phyloP scores from a whole-genome alignment of 2,797 vertebrate genomes.

The Liparis tanakae region DNA sequence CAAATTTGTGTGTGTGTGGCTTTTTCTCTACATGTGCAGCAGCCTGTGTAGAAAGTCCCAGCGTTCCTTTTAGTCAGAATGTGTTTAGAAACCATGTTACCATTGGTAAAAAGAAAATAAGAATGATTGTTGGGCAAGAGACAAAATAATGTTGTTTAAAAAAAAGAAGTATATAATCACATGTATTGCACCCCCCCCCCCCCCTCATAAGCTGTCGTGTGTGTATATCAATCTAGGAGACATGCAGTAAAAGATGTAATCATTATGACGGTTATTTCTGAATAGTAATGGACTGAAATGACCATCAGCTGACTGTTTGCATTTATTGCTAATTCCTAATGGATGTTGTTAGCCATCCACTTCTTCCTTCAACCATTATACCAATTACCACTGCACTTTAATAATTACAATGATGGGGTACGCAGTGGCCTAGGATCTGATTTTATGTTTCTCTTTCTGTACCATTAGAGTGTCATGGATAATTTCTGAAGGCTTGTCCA shows the following conservation, averaged over 20 bases:
- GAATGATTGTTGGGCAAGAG: constrained; percentile 10
- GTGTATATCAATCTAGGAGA: constrained; percentile 2
- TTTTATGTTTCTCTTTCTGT: constrained; percentile 52
- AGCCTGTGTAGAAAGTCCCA: constrained; percentile 33
- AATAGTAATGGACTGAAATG: constrained; percentile 25
- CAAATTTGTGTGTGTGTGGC: background rate
- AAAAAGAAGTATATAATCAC: background rate
- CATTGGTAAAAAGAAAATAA: constrained; percentile 2
- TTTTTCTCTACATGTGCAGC: constrained; percentile 2
- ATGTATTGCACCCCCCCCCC: background rate
- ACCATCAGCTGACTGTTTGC: constrained; percentile 29
- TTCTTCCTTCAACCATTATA: constrained; percentile 41
- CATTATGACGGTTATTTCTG: constrained; percentile 22
- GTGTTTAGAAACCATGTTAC: background rate
- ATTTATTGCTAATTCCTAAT: constrained; percentile 50
- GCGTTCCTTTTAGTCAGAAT: constrained; percentile 11
- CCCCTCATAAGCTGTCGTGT: too few species aligned
- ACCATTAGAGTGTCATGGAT: constrained; percentile 49
- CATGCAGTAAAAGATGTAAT: background rate
- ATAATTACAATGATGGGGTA: background rate
- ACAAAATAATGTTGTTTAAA: background rate
- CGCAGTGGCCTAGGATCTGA: constrained; percentile 49
- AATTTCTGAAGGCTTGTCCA: constrained; percentile 44
- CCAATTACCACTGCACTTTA: constrained; percentile 59
- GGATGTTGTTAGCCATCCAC: constrained; percentile 40